phyloP scores from a whole-genome alignment of 1,140 invertebrate genomes.

The Eumeta japonica region DNA sequence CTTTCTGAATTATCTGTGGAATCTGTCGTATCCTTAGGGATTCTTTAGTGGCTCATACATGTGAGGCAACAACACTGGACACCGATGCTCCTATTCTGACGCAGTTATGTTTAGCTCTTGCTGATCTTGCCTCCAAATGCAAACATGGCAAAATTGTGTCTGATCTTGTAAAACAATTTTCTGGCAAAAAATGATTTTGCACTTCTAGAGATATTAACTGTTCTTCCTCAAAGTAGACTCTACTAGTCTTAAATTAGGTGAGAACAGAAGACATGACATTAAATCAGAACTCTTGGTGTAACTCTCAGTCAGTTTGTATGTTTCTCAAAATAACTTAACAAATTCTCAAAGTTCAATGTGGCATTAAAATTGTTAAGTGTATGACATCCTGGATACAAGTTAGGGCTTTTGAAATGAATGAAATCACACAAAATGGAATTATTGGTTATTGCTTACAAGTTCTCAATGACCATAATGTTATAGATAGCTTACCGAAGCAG shows the following conservation, averaged over 20 bases:
- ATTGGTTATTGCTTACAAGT: conserved; percentile 70
- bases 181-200: conserved; percentile 75
- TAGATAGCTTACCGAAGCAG: conserved; percentile 78
- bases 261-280: conserved; percentile 84
- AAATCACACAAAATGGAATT: conserved; percentile 67
- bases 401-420: conserved; percentile 66
- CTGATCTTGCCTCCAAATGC: conserved; percentile 91
- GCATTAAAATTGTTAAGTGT: conserved; percentile 69
- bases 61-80: conserved; percentile 74
- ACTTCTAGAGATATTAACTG: conserved; percentile 87
- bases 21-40: conserved; percentile 84
- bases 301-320: conserved; percentile 67
- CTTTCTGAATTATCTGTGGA: conserved; percentile 90
- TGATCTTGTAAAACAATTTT: conserved; percentile 76
- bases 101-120: conserved; percentile 88
- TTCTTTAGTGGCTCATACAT: conserved; percentile 88
- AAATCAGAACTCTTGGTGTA: conserved; percentile 70
- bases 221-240: conserved; percentile 94
- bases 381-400: conserved; percentile 80
- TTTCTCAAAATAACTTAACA: conserved; percentile 74
- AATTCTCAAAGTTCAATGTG: conserved; percentile 56
- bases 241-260: conserved; percentile 80
- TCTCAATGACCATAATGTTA: conserved; percentile 63
- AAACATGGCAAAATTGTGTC: conserved; percentile 86
- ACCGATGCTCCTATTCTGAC: conserved; percentile 85